A percentile compares a stretch with the other conserved stretches of the same genome.
phyloP scores from a whole-genome alignment of 2,113 vertebrate genomes.

The Phylloscopus whistleri region DNA sequence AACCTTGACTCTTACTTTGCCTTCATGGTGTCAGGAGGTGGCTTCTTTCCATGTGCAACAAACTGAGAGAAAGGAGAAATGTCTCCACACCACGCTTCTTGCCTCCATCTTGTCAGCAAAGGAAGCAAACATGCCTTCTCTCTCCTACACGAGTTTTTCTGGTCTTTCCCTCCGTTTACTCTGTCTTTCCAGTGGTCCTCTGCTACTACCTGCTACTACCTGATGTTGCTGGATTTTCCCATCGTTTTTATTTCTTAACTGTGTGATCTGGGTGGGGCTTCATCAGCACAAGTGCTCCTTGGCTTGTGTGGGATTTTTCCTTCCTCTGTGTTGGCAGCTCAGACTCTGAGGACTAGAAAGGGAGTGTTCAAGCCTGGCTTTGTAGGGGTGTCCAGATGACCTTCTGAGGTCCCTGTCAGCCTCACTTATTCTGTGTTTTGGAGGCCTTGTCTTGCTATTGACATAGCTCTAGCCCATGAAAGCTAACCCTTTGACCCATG shows the following conservation, averaged over 20 bases:
- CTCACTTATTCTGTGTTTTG: neutral
- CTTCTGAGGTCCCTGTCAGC: neutral
- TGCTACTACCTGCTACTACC: neutral
- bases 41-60: neutral
- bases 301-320: neutral
- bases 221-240: neutral
- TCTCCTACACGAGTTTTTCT: neutral
- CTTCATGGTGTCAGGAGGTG: neutral
- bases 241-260: neutral
- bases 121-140: neutral
- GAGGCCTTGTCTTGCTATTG: neutral
- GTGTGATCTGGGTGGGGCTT: neutral
- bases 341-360: neutral
- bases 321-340: neutral
- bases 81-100: neutral
- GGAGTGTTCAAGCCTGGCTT: neutral
- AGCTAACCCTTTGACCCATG: neutral
- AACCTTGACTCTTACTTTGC: neutral
- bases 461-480: neutral
- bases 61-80: neutral
- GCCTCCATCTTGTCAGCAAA: neutral
- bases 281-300: neutral
- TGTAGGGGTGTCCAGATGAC: neutral
- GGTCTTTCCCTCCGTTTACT: neutral
- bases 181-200: neutral